phyloP scores from a whole-genome alignment of 1,140 invertebrate genomes.

The Trypoxylus dichotomus region DNA sequence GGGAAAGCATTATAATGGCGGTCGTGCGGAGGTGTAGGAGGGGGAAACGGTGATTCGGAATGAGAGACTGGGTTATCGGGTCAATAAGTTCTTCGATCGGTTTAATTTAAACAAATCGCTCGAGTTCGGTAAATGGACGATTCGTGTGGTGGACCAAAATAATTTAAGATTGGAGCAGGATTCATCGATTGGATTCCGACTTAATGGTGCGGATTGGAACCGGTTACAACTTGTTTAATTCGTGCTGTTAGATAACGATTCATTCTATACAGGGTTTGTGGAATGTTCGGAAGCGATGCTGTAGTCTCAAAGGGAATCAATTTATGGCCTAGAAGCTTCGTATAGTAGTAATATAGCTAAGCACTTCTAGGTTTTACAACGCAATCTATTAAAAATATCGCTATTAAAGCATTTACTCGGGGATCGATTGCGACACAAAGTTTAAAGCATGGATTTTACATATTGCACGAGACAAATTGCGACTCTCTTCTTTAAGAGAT shows the following conservation, averaged over 20 bases:
- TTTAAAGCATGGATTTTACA: no score
- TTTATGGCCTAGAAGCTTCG: no score
- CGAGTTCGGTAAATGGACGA: not conserved
- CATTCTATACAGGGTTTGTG: no score
- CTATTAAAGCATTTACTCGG: no score
- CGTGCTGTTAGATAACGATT: not conserved
- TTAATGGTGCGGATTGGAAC: not conserved
- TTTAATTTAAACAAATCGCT: conserved; percentile 8
- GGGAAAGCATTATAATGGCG: not conserved
- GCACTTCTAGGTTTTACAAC: no score
- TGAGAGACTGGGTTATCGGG: not conserved
- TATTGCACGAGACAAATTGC: no score
- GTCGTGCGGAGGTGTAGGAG: not conserved
- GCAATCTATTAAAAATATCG: no score
- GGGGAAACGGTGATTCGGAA: not conserved
- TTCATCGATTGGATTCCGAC: not conserved
- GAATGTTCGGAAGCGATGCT: no score
- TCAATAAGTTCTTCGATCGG: not conserved
- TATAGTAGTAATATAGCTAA: no score
- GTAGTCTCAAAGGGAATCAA: no score
- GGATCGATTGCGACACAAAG: no score
- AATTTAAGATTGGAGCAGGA: not conserved
- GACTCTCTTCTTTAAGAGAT: no score
- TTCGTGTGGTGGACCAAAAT: not conserved
- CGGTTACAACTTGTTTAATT: not conserved